These are phyloP conservation scores for Agrotis puta DNA, from an alignment of 2,888 invertebrate genomes.

Conservation along the genomic window DNA sequence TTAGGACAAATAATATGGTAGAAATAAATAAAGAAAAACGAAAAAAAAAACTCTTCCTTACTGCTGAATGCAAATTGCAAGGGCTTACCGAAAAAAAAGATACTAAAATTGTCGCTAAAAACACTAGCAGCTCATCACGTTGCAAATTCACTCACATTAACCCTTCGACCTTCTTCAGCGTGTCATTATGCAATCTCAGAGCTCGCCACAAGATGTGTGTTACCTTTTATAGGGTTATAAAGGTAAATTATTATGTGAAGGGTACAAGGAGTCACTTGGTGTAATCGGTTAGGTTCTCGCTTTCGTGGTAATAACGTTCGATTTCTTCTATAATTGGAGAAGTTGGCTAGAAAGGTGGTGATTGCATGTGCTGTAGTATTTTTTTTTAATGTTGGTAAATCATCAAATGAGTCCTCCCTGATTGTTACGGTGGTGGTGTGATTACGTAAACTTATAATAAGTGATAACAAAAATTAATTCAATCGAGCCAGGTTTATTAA, in stretches of 20 bases:
- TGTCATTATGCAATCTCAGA: slow-evolving; percentile 44
- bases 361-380: too few relatives aligned
- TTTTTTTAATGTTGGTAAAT: too few relatives aligned
- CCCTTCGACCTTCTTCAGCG: slow-evolving; percentile 40
- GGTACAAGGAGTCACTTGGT: slow-evolving; percentile 4
- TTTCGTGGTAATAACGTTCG: too few relatives aligned
- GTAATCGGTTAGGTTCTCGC: slow-evolving; percentile 2
- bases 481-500: slow-evolving; percentile 26
- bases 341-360: too few relatives aligned
- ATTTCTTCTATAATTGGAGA: too few relatives aligned
- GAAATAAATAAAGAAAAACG: too few relatives aligned
- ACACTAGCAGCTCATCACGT: neutral
- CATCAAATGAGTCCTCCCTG: too few relatives aligned
- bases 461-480: slow-evolving; percentile 22
- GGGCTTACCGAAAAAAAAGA: neutral
- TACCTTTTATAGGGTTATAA: slow-evolving; percentile 40
- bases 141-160: slow-evolving; percentile 29
- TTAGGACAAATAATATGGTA: too few relatives aligned
- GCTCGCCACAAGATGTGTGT: slow-evolving; percentile 15
- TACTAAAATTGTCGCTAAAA: neutral
- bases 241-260: slow-evolving; percentile 27
- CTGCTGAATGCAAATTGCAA: neutral
- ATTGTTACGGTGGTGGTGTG: too few relatives aligned
- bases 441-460: neutral
- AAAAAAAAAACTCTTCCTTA: too few relatives aligned